These are phyloP conservation scores for Pristiophorus japonicus DNA, from an alignment of 2,113 vertebrate species.

Conservation along the genomic window DNA sequence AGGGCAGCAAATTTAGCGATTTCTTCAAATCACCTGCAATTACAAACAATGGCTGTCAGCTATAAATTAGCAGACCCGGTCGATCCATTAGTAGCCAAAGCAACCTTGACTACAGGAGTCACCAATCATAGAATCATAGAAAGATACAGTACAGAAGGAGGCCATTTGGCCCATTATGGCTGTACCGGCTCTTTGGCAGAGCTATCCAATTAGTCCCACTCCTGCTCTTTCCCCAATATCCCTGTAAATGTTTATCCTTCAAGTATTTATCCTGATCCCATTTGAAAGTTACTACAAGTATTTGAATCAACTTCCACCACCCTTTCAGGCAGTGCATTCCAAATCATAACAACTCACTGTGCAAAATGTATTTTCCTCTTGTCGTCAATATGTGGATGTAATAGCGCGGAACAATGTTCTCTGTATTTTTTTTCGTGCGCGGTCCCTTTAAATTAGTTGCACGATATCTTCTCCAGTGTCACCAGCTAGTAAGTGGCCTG, in stretches of 20 bases:
- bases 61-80: background rate
- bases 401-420: background rate
- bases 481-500: too few species aligned
- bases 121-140: background rate
- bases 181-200: background rate
- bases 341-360: background rate
- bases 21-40: background rate
- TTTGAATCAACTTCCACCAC: background rate
- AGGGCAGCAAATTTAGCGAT: background rate
- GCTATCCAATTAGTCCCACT: background rate
- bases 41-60: background rate
- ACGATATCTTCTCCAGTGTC: too few species aligned
- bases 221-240: background rate
- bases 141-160: background rate
- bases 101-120: background rate
- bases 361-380: background rate
- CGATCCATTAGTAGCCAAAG: background rate
- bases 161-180: background rate
- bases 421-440: too few species aligned
- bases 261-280: background rate
- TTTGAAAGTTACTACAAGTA: background rate
- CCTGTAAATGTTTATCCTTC: background rate
- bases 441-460: too few species aligned
- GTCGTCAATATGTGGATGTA: background rate
- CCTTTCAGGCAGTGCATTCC: background rate